Conservation (phyloP, 1,140 invertebrate species). For the Phymorhynchus buccinoides region DNA sequence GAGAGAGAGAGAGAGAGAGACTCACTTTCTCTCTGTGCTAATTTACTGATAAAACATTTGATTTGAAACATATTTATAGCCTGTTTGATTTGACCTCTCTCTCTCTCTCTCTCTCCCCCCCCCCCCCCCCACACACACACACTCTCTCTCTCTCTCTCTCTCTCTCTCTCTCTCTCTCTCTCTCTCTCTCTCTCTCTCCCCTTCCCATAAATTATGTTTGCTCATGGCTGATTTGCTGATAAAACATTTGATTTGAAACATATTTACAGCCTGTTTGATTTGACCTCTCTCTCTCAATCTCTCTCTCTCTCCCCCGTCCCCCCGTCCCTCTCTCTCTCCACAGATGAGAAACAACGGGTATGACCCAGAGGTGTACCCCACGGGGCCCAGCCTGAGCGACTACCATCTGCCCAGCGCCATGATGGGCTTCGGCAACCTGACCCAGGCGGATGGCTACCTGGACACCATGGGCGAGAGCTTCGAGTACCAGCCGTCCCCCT, state of each 20-base stretch:
- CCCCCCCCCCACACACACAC: no score
- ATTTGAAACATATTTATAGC: no score
- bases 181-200: background rate
- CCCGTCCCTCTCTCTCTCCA: background rate
- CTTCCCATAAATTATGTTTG: no score
- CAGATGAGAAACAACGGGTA: slow-evolving; percentile 36
- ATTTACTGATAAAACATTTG: no score
- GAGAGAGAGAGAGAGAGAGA: no score
- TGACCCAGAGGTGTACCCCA: slow-evolving; percentile 39
- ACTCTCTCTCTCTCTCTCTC: background rate
- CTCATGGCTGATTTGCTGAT: no score
- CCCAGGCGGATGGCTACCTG: slow-evolving; percentile 56
- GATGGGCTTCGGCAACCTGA: slow-evolving; percentile 61
- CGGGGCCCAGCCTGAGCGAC: slow-evolving; percentile 42
- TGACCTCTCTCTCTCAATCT: no score
- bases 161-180: background rate
- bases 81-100: background rate
- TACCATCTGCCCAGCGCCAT: slow-evolving; percentile 41
- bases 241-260: no score
- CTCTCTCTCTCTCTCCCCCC: background rate
- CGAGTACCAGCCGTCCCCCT: slow-evolving; percentile 60
- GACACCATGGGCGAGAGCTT: slow-evolving; percentile 57
- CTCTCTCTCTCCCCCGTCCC: background rate
- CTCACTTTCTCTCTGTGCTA: no score
- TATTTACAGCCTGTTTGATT: no score